Base-by-base conservation (phyloP, 1,140 invertebrate species). In the Bathynomus jamesi region DNA sequence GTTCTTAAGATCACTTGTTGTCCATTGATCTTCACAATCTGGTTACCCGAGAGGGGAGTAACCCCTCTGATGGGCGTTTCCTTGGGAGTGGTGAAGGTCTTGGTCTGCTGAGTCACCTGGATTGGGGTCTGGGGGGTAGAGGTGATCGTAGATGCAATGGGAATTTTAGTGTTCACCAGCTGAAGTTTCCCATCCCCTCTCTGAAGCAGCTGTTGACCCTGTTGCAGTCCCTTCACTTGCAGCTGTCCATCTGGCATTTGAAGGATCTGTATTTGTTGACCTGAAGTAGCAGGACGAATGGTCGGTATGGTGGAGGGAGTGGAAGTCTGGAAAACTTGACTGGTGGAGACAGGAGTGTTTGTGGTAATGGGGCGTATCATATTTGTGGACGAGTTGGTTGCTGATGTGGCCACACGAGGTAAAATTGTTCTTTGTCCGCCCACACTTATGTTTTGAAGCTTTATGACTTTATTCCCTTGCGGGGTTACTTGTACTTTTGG, bases 141-240 rank as follows among this genome's bases (percentile, higher is more conserved):
- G 61, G 27, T 31, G 13, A 13, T 82, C 81, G 80, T 78, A 28
- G 80, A 65, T 40, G 80, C 74, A 65, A 81, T 25, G 67, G 53
- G 46, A 68, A 32, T 80, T 46, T 77, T 84, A 84, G 82, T 87
- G 40, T 88, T 90, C 24, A 95, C 85, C 3, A 96, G 89, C 79
- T 97, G 94, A 30, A 97, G 83, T 82, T 95, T 93, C 0, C 95
- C 95, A 83, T 97, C 94, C 0, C 94, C 89, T 86, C 95, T 89
- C 80, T 96, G 91, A 27, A 96, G 89, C 28, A 96, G 83, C 78
- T 96, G 93, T 79, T 98, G 95, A n/a, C 94, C 86, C 81, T 73
- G 71, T 79, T 83, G 81, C 93, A 98, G 83, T 7, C 95, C 95
- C 71, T 91, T 87, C 3, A 97, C 93, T 81, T 94, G 93, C 0